These are phyloP conservation scores for Uropetala carovei DNA, from an alignment of 2,888 invertebrate genomes.

Conservation along the genomic window DNA sequence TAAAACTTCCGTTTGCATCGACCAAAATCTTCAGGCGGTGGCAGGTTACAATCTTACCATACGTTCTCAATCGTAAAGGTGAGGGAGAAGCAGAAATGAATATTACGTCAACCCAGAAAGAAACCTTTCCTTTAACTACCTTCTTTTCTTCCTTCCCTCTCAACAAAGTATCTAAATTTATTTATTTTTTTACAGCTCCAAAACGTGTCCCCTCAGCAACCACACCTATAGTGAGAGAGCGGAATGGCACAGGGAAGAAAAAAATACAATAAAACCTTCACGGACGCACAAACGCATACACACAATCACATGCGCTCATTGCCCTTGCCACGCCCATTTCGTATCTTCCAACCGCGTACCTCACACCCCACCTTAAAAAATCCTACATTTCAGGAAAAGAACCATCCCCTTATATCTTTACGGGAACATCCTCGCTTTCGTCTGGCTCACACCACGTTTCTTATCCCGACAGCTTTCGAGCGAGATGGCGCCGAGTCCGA, in stretches of 20 bases:
- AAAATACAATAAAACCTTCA: neutral
- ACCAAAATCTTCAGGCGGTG: neutral
- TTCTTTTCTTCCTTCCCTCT: neutral
- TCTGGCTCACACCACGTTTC: too few species aligned
- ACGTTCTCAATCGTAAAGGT: neutral
- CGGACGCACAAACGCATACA: neutral
- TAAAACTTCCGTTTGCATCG: neutral
- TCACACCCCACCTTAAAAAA: too few species aligned
- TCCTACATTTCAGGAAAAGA: too few species aligned
- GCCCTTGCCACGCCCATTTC: neutral
- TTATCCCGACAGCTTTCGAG: too few species aligned
- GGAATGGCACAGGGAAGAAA: neutral
- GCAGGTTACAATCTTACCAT: slow-evolving; percentile 18
- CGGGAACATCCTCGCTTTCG: too few species aligned
- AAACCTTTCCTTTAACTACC: neutral
- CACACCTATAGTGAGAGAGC: neutral
- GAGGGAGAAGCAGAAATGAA: neutral
- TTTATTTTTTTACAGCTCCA: neutral
- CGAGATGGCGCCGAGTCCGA: too few species aligned
- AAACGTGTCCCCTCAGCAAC: neutral
- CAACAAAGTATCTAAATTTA: neutral
- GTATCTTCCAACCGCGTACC: too few species aligned
- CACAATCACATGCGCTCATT: neutral
- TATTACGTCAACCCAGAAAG: neutral
- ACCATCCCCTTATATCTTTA: too few species aligned